Base-by-base conservation (phyloP, 2,888 invertebrate species). In the Drosophila histrio region DNA sequence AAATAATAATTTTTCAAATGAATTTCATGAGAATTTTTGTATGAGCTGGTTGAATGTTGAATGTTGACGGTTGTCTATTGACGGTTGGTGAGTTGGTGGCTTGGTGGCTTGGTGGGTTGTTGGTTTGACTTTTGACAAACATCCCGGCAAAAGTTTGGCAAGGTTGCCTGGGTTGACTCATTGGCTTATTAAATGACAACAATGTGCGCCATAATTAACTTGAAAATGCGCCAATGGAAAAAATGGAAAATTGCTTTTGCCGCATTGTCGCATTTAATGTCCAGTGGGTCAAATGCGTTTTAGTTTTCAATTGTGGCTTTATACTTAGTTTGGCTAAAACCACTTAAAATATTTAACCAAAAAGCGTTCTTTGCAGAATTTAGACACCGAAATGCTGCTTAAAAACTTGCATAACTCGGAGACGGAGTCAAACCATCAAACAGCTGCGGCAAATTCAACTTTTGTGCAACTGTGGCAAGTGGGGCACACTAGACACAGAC, bases 321-420 rank as follows among this genome's bases (percentile, higher is more conserved):
- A 24, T 4, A 5, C 32, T n/a, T 68, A 70, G 58, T 75, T 75
- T 77, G 87, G 87, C 79, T 57, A 88, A 79, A 83, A 88, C 88
- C 83, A 84, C 83, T 88, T 84, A 83, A 88, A 79, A 81, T 83
- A 72, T 79, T 83, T 87, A 71, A 57, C 75, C 68, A 79, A 47
- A 75, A 82, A 39, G 59, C 47, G 58, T 28, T 57, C 11, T n/a
- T n/a, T 28, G 32, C 47, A 21, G 21, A 26, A 28, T 28, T 17
- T n/a, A 44, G 11, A 32, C 32, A 38, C 56, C 69, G 52, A 46
- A 58, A 60, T 69, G 65, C 61, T 69, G 65, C 61, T 54, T 65
- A 56, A 47, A 19, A 34, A 77, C 63, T 83, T 84, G 88, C 83
- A 84, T 84, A 84, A 88, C 84, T 82, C 50, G 65, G 65, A 59